Percentiles rank a stretch among this genome's conserved stretches.
Conservation (phyloP, 2,888 invertebrate species). For the Polia nebulosa region DNA sequence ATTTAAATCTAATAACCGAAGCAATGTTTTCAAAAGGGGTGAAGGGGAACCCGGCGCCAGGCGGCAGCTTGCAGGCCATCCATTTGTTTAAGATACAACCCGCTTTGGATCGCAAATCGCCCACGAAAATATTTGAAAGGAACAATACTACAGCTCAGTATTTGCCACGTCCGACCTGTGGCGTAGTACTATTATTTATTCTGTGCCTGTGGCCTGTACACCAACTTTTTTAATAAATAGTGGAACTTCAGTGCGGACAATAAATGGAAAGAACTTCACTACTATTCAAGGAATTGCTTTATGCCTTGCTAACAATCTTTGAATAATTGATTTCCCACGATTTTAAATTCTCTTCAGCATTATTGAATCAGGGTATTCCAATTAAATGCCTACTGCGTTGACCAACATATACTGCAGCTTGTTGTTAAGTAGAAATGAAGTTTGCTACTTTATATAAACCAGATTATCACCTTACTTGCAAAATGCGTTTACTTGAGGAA, state of each 20-base stretch:
- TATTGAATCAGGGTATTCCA: slow-evolving; percentile 13
- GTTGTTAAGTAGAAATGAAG: slow-evolving; percentile 7
- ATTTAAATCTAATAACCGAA: slow-evolving; percentile 77
- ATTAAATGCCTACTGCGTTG: slow-evolving; percentile 4
- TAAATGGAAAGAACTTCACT: slow-evolving; percentile 65
- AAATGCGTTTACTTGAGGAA: slow-evolving; percentile 78
- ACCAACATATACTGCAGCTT: neutral
- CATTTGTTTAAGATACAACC: slow-evolving; percentile 90
- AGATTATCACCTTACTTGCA: slow-evolving; percentile 51
- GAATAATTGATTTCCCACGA: slow-evolving; percentile 50
- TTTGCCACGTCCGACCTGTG: slow-evolving; percentile 63
- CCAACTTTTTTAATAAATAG: slow-evolving; percentile 74
- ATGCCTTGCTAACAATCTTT: slow-evolving; percentile 48
- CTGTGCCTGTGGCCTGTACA: slow-evolving; percentile 65
- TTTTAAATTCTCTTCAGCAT: slow-evolving; percentile 15
- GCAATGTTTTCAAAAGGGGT: slow-evolving; percentile 75
- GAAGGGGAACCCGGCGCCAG: slow-evolving; percentile 60
- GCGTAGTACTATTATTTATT: no score
- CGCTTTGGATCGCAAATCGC: slow-evolving; percentile 91
- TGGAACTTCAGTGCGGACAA: slow-evolving; percentile 66
- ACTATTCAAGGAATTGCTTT: slow-evolving; percentile 66
- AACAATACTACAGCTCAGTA: slow-evolving; percentile 69
- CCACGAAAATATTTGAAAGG: slow-evolving; percentile 86
- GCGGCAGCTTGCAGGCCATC: slow-evolving; percentile 74
- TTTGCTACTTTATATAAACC: slow-evolving; percentile 23